These are phyloP conservation scores for Sylvicapra grimmia DNA, from an alignment of 2,113 vertebrate genomes.

Conservation along the genomic window DNA sequence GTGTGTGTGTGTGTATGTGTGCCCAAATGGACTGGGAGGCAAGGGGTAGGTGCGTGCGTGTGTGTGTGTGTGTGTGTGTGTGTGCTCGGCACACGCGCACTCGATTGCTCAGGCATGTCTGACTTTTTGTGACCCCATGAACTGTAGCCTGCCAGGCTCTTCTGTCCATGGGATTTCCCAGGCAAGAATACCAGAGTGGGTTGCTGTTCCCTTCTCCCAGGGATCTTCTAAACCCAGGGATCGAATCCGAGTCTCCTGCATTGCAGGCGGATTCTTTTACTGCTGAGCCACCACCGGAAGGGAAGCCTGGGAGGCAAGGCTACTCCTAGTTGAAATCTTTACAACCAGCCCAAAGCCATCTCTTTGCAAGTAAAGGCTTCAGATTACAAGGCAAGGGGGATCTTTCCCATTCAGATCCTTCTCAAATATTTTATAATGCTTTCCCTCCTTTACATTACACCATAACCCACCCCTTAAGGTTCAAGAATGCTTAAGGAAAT, in stretches of 20 bases:
- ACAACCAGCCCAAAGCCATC: not conserved
- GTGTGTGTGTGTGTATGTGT: fast-evolving
- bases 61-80: too few species aligned
- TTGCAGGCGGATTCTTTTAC: not conserved
- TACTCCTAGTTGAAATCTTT: not conserved
- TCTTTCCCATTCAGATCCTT: not conserved
- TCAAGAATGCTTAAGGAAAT: not conserved
- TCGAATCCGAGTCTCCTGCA: fast-evolving
- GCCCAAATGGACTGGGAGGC: too few species aligned
- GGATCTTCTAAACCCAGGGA: not conserved
- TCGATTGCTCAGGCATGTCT: not conserved
- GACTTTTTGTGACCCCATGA: not conserved
- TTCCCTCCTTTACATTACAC: not conserved
- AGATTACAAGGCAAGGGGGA: not conserved
- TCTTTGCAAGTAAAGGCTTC: not conserved
- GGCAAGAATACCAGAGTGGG: not conserved
- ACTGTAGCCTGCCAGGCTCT: not conserved
- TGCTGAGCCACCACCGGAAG: not conserved
- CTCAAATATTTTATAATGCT: not conserved
- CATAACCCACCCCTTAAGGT: not conserved
- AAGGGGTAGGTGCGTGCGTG: too few species aligned
- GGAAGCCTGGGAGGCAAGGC: not conserved
- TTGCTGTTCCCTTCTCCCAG: not conserved
- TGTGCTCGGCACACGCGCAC: too few species aligned
- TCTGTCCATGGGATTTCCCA: not conserved